Evolutionary conservation across 2,113 vertebrate genomes (phyloP), one percentile per base, ranked within the genome.

Genomic region (Xiphophorus maculatus): DNA sequence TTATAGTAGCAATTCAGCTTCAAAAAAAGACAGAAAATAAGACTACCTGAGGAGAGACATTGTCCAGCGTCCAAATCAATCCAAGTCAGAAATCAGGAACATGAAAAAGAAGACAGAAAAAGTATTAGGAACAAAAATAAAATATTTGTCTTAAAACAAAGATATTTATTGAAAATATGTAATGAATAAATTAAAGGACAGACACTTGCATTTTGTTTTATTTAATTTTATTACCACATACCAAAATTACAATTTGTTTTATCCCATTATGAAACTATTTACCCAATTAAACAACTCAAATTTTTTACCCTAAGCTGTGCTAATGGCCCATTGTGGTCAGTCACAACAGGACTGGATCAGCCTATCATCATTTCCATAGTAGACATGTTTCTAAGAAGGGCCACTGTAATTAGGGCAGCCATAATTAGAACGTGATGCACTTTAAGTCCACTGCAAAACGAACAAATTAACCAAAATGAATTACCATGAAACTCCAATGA

Each of bases 401-500:
- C 84, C 84, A 80, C 78, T 87, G 76, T 74, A 66, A 63, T 58
- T 9, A 0, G 82, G 70, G 77, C 65, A 71, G 51, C 82, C 62
- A 25, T 87, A 80, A 91, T 91, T 84, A 88, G 87, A 84, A 86
- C 75, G 82, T 19, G 77, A 83, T 71, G 74, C 27, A 79, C 80
- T 85, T 85, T 77, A 90, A 83, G 84, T 87, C 83, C 76, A 77
- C 70, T 8, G 83, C 80, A 82, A 84, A 93, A 92, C 65, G 64
- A 80, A 84, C 91, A 86, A 92, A 91, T 90, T 80, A 90, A 69
- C 69, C 79, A 84, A 93, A 91, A 93, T 60, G 78, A 90, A 92
- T 89, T 82, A 89, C 70, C 86, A 85, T 74, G 74, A 88, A 93
- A 89, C 79, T 82, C 79, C 89, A 91, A 92, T 84, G 77, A 94